These are phyloP conservation scores for Vannuccia rotundouncinata DNA, from an alignment of 2,888 invertebrate species.

Conservation along the genomic window DNA sequence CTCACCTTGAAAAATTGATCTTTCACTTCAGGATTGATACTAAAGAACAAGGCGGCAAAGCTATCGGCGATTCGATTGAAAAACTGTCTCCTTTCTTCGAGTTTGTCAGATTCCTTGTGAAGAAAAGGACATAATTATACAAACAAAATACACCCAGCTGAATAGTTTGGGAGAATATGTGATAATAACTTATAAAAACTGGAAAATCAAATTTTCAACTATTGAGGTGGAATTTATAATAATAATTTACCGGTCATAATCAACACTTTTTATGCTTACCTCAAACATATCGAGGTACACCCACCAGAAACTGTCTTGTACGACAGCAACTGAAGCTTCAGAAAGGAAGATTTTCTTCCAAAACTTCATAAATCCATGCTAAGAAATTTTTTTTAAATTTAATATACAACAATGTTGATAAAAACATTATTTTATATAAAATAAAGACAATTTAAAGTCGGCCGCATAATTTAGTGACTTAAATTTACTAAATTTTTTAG, in stretches of 20 bases:
- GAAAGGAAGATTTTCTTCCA: constrained; percentile 55
- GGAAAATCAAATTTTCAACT: no score
- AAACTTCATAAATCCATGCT: constrained; percentile 54
- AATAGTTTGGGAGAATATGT: no score
- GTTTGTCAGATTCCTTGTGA: constrained; percentile 41
- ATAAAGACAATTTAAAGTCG: no score
- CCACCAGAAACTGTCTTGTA: constrained; percentile 56
- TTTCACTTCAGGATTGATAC: constrained; percentile 52
- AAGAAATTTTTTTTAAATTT: constrained; percentile 37
- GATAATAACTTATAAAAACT: no score
- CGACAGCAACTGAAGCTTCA: constrained; percentile 53
- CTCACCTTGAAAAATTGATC: constrained; percentile 53
- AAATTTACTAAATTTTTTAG: no score
- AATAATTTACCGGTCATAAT: no score
- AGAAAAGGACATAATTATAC: no score
- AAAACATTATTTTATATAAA: no score
- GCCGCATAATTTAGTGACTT: no score
- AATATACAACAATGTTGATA: no score
- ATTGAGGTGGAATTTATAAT: no score
- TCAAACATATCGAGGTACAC: constrained; percentile 48
- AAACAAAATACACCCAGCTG: no score
- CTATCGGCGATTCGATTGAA: constrained; percentile 55
- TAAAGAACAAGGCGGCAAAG: constrained; percentile 52
- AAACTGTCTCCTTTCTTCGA: constrained; percentile 46
- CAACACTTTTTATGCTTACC: constrained; percentile 39